phyloP scores from a whole-genome alignment of 2,797 vertebrate species.

The Lates japonicus region DNA sequence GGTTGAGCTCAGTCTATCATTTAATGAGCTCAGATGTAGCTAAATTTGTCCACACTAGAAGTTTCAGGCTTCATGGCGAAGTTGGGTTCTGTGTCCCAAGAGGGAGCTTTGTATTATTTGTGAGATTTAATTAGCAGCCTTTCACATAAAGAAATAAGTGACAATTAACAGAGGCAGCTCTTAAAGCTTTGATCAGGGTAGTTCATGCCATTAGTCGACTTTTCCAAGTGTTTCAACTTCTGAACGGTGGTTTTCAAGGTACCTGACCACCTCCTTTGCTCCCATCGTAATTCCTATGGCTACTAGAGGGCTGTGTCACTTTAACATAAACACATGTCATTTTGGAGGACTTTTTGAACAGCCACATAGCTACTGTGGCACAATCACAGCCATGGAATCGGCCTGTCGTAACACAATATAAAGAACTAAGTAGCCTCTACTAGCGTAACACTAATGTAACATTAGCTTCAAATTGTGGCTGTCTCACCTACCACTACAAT shows the following conservation, averaged over 20 bases:
- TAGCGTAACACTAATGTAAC: no score
- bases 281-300: not conserved
- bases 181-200: slow-evolving; percentile 52
- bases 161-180: slow-evolving; percentile 52
- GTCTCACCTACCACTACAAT: no score
- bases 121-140: slow-evolving; percentile 56
- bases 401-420: no score
- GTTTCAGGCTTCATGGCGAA: slow-evolving; percentile 24
- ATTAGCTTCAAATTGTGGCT: no score
- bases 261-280: not conserved
- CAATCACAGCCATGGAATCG: no score
- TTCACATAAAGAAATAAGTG: slow-evolving; percentile 29
- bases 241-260: slow-evolving; percentile 24
- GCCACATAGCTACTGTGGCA: no score
- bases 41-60: slow-evolving; percentile 40
- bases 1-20: slow-evolving; percentile 29
- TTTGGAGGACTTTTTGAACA: no score
- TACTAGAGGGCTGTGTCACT: not conserved
- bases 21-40: slow-evolving; percentile 60
- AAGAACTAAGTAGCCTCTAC: no score
- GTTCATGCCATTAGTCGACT: slow-evolving; percentile 12
- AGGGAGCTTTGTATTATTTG: slow-evolving; percentile 53
- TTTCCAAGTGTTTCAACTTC: slow-evolving; percentile 33
- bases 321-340: no score
- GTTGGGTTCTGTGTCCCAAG: not conserved